Evolutionary conservation across 1,140 invertebrate genomes (phyloP), one percentile per base, ranked within the genome.

Genomic region (Drosophila pachea): DNA sequence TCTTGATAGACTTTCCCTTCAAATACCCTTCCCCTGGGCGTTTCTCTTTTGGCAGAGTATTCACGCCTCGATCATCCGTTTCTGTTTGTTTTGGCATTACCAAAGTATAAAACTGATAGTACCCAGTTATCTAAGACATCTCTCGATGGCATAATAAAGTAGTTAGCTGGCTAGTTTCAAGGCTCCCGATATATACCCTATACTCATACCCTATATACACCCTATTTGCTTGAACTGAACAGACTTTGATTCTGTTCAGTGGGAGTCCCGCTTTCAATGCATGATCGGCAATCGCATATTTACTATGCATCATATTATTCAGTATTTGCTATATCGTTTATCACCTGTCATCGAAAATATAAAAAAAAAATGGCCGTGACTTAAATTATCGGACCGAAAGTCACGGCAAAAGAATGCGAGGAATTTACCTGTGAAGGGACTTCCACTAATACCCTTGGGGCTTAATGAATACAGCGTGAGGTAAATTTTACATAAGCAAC

Each of bases 371-470:
- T 65, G 64, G 14, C 52, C 45, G 40, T 66, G 67, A 61, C 67
- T 73, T 70, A 38, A 66, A 40, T 52, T 52, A 55, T 62, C 29
- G n/a, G 59, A 36, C 35, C 16, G 29, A 67, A 42, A 16, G 47
- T 74, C 68, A 74, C 29, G 31, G 6, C 12, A 4, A 54, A 72
- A 67, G 43, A 45, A 74, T 74, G 67, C 72, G 33, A 48, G 38
- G 53, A 74, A 74, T 74, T 72, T 72, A 45, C 53, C 56, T 54
- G 59, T n/a, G 45, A 58, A 33, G 12, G 38, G 53, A 48, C 31
- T 42, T 31, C 6, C 36, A 50, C 4, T 2, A 5, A 68, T 62
- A 68, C 52, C 11, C 61, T 65, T n/a, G 8, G 5, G 16, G 42
- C 31, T 40, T 35, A n/a, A 12, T 32, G 5, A 32, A 11, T 14